A percentile compares a stretch with the other conserved stretches of the same genome.
phyloP scores from a whole-genome alignment of 2,797 vertebrate genomes.

The Anableps anableps region DNA sequence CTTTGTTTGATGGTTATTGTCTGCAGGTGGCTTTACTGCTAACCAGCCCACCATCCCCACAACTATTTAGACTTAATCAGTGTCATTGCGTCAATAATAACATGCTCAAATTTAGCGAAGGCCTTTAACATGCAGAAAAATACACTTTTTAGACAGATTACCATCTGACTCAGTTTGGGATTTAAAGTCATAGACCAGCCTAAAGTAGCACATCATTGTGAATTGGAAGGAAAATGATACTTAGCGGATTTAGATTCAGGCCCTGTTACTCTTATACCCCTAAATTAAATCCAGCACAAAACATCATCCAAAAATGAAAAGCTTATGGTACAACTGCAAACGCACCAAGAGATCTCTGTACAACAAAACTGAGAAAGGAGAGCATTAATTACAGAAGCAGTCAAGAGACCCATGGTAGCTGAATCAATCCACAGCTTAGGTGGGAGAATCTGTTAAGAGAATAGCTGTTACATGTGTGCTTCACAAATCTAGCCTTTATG shows the following conservation, averaged over 20 bases:
- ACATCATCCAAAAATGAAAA: background rate
- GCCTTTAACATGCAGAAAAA: background rate
- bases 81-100: background rate
- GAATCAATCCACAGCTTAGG: too few relatives aligned
- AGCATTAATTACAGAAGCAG: too few relatives aligned
- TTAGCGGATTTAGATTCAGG: background rate
- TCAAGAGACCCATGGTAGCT: too few relatives aligned
- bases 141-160: background rate
- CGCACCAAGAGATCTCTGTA: background rate
- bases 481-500: background rate
- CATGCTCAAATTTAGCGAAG: background rate
- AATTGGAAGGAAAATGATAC: background rate
- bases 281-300: background rate
- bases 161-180: background rate
- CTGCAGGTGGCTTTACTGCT: slow-evolving; percentile 54
- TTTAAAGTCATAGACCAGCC: background rate
- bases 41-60: background rate
- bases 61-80: slow-evolving; percentile 3
- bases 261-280: background rate
- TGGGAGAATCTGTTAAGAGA: too few relatives aligned
- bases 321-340: background rate
- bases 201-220: background rate
- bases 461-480: too few relatives aligned
- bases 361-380: background rate
- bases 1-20: slow-evolving; percentile 61